Conservation (phyloP, 2,113 vertebrate species). For the Plecotus auritus region DNA sequence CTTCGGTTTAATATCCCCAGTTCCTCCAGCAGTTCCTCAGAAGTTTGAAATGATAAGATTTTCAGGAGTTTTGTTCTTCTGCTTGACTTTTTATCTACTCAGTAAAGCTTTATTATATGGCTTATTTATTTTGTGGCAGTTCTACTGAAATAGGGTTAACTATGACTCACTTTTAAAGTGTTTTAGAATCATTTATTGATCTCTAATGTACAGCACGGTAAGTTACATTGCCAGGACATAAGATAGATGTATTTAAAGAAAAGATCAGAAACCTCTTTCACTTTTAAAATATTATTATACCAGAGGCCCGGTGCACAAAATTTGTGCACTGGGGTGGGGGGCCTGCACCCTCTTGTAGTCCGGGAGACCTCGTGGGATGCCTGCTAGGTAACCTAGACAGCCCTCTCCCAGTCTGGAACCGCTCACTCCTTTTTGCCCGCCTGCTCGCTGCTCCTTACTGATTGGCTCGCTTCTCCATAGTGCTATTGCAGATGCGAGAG, state of each 20-base stretch:
- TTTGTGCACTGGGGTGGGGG: no score
- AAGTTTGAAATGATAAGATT: background rate
- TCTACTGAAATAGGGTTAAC: background rate
- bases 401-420: no score
- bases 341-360: no score
- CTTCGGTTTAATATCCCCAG: background rate
- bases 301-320: background rate
- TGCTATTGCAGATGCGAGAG: no score
- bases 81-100: background rate
- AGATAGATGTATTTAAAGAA: background rate
- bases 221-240: background rate
- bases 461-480: no score
- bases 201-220: background rate
- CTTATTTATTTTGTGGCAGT: background rate
- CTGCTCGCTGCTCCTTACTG: no score
- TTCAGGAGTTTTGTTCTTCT: background rate
- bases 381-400: no score
- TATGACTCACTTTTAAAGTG: background rate
- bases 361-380: no score
- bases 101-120: background rate
- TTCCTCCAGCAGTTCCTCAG: background rate
- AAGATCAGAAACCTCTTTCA: background rate
- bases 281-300: background rate
- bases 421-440: no score
- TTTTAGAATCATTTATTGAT: background rate